Evolutionary conservation across 2,797 vertebrate genomes (phyloP), one percentile per base, ranked within the genome.

Genomic region (Karalla daura): DNA sequence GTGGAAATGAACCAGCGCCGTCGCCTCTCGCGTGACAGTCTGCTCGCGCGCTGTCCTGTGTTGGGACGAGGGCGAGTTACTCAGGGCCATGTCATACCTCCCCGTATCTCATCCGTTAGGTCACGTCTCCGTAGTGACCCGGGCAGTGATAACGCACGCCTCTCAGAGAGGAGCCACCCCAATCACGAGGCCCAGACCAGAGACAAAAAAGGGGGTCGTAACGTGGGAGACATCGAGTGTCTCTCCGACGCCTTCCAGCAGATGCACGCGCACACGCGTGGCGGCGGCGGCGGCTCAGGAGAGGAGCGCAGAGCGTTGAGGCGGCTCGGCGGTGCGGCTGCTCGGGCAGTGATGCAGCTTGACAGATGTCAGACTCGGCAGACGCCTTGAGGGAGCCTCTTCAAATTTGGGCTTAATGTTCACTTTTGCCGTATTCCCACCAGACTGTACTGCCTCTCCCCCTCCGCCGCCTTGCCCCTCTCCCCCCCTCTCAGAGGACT

Each of bases 51-150:
- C 24, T 14, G 30, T 40, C 46, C 55, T 44, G 36, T 74, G 37
- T 68, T 5, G 53, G 54, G 49, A 0, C 62, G 47, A 55, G 58
- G 1, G 5, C 2, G 44, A 36, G 52, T 77, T 45, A 68, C 49
- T 70, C 32, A 5, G 44, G 63, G 70, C 80, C 82, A 80, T 83
- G 80, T 82, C 74, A 75, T 17, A 52, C 45, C 41, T 41, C 44
- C 12, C 8, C 43, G 33, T 2, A 1, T 67, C 63, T 72, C 44
- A 68, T 60, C 52, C 15, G 20, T 81, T 65, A 81, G 63, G 58
- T 86, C 79, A 82, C 33, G n/a, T 85, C 56, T 7, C 79, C 63
- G 62, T 81, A 46, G 77, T 55, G 78, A 84, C 85, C 44, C 40
- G 17, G 1, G 51, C 64, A 43, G 46, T 11, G 36, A 37, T 33